Conservation (phyloP, 2,113 vertebrate genomes). For the Indicator indicator region DNA sequence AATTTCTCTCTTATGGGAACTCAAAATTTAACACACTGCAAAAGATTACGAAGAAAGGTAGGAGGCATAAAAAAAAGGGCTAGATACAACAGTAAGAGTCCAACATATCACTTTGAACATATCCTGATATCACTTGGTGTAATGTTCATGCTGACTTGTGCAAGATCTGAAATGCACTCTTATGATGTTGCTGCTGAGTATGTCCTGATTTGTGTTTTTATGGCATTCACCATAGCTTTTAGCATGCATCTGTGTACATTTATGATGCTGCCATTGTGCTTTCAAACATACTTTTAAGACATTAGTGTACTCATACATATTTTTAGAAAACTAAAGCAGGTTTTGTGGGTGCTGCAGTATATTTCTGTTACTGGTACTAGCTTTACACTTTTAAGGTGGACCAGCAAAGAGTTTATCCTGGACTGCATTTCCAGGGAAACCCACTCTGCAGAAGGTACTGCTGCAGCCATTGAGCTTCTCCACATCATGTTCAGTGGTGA, state of each 20-base stretch:
- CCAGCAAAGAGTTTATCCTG: neutral
- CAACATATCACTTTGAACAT: neutral
- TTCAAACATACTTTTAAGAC: neutral
- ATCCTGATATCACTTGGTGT: neutral
- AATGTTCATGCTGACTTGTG: neutral
- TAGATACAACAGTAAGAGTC: neutral
- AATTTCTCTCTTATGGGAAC: neutral
- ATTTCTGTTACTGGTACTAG: neutral
- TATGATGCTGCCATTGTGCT: neutral
- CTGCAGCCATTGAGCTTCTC: neutral
- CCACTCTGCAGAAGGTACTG: neutral
- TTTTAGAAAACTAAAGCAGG: neutral
- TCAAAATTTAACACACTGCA: neutral
- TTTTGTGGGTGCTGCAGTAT: neutral
- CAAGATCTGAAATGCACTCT: neutral
- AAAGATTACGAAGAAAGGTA: constrained; percentile 2
- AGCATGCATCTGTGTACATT: neutral
- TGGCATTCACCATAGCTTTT: neutral
- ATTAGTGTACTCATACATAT: neutral
- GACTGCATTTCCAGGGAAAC: neutral
- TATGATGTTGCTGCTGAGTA: neutral
- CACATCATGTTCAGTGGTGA: rapidly evolving
- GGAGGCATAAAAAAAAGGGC: neutral
- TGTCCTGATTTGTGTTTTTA: neutral
- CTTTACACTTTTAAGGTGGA: neutral